phyloP scores from a whole-genome alignment of 2,113 vertebrate genomes.

The Cyphomyrus plagiostoma region DNA sequence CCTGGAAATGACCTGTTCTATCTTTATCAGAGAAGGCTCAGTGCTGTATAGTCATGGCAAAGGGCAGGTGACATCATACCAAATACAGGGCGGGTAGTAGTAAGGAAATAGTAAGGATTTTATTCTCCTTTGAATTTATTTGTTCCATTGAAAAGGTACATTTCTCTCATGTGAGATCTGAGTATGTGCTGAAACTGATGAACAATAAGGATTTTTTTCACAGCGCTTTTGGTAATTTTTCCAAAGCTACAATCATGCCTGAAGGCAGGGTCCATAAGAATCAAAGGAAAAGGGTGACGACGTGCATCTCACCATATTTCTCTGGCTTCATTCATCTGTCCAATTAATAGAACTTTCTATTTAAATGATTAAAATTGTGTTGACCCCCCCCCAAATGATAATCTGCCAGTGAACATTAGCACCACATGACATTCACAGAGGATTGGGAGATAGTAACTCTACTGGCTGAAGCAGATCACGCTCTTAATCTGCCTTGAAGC shows the following conservation, averaged over 20 bases:
- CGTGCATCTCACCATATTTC: background rate
- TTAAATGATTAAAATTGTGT: background rate
- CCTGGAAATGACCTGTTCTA: background rate
- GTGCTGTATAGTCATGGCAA: background rate
- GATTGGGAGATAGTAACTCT: background rate
- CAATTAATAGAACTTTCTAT: background rate
- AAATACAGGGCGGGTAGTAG: background rate
- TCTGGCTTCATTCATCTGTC: background rate
- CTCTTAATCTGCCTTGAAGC: background rate
- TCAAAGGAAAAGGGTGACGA: background rate
- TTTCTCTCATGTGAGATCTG: background rate
- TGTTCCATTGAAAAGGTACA: background rate
- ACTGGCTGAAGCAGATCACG: background rate
- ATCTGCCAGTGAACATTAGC: background rate
- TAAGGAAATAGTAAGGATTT: background rate
- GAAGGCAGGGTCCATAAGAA: no score
- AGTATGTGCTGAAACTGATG: background rate
- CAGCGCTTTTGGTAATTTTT: background rate
- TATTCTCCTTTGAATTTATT: background rate
- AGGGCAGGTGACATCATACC: background rate
- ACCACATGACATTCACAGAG: background rate
- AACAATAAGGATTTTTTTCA: background rate
- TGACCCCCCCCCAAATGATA: background rate
- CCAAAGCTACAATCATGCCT: background rate
- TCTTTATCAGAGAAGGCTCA: background rate